Percentiles rank a stretch among this genome's conserved stretches.
Conservation (phyloP, 1,140 invertebrate species). For the Caenorhabditis latens region DNA sequence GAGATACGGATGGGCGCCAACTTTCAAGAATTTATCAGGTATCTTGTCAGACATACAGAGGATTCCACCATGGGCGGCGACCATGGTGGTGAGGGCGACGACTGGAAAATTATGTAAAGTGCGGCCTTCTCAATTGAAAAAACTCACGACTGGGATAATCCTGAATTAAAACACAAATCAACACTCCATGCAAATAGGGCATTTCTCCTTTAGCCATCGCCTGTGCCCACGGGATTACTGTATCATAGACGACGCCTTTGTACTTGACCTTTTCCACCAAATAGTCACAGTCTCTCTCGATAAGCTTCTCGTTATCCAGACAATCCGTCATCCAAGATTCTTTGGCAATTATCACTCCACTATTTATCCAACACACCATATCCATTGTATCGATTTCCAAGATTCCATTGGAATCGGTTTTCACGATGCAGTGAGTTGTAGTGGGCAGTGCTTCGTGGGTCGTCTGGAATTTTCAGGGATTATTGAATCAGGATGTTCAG, state of each 20-base stretch:
- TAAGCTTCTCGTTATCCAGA: not conserved
- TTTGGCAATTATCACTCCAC: not conserved
- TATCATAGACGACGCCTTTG: constrained; percentile 9
- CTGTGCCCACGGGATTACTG: not conserved
- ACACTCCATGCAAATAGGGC: constrained; percentile 24
- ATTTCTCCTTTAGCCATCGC: constrained; percentile 20
- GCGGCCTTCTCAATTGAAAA: no score
- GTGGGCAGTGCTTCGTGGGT: not conserved
- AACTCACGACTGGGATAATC: not conserved
- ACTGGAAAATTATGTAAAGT: not conserved
- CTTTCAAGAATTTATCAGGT: not conserved
- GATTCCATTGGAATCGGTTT: constrained; percentile 4
- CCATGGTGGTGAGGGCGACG: not conserved
- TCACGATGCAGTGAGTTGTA: not conserved
- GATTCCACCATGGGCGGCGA: not conserved
- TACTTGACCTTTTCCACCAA: constrained; percentile 5
- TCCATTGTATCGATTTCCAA: not conserved
- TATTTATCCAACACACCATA: not conserved
- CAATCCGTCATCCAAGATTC: constrained; percentile 24
- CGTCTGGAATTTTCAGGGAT: not conserved
- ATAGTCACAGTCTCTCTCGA: not conserved
- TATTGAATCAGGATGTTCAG: no score
- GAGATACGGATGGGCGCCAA: constrained; percentile 10
- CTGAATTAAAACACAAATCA: no score
- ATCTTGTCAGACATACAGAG: not conserved